Evolutionary conservation across 2,113 vertebrate species (phyloP), one percentile per base, ranked within the genome.

Genomic region (Larimichthys polyactis): DNA sequence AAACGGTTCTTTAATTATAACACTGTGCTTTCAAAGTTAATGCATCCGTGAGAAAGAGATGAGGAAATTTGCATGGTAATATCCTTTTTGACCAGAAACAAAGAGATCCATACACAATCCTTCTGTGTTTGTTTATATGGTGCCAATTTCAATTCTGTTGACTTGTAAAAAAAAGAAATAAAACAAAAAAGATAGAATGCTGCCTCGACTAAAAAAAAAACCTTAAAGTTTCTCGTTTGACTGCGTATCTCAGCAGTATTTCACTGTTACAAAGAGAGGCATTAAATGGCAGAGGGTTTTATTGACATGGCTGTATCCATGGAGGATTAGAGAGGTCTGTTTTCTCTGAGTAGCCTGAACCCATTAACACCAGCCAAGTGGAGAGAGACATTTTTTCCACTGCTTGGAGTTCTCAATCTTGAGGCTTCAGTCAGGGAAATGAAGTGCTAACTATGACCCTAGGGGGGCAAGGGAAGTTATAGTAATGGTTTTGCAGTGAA

Each of bases 251-350:
- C 75, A 78, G 86, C 90, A 87, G 68, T 78, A 89, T 79, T 87
- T 91, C 81, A 88, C 68, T 79, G 77, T 87, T 86, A 81, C 82
- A 91, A 92, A 82, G 87, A 80, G 58, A 82, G 86, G 78, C 70
- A 90, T 87, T 86, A 83, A 89, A 89, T 72, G 73, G 81, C 75
- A 84, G 79, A 70, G 63, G 51, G 79, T 89, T 95, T 93, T 93
- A 93, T 89, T 93, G 91, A 92, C 80, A 85, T 14, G 81, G 65
- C 89, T 80, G 76, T 79, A 90, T 93, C 87, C 89, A 86, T 82
- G 79, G 81, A 91, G 83, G 88, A 89, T 91, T 79, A 90, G 52
- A 71, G 75, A 63, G 75, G 20, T 86, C 88, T 86, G 78, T 87
- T 93, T 93, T 84, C 86, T 83, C 82, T 83, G 83, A 85, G 87